phyloP scores from a whole-genome alignment of 2,113 vertebrate genomes.

The Falco punctatus region DNA sequence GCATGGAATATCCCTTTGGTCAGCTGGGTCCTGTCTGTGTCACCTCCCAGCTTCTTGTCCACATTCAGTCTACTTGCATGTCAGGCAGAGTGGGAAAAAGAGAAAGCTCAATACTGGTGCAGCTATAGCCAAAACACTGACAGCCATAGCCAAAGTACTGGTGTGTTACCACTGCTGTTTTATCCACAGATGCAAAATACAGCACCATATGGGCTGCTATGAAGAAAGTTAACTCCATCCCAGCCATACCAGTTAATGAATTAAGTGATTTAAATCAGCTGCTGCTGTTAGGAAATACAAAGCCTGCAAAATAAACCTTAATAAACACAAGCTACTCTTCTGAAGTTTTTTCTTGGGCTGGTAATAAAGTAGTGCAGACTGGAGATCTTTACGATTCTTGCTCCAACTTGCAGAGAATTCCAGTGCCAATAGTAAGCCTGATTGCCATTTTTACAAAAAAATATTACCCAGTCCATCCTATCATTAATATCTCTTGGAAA shows the following conservation, averaged over 20 bases:
- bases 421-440: background rate
- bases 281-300: background rate
- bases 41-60: background rate
- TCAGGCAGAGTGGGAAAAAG: background rate
- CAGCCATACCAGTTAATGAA: background rate
- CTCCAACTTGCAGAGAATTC: background rate
- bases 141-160: background rate
- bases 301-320: background rate
- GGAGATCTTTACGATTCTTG: background rate
- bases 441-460: background rate
- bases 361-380: background rate
- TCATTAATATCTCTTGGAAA: background rate
- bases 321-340: background rate
- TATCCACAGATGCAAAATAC: background rate
- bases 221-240: background rate
- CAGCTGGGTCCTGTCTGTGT: background rate
- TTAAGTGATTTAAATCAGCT: background rate
- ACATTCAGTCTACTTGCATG: background rate
- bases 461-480: background rate
- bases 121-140: background rate
- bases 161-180: background rate
- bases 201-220: background rate
- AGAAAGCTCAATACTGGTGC: background rate
- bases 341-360: background rate
- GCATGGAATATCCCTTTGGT: background rate